Evolutionary conservation across 2,888 invertebrate genomes (phyloP).

Genomic region (Stictocephala bisonia): DNA sequence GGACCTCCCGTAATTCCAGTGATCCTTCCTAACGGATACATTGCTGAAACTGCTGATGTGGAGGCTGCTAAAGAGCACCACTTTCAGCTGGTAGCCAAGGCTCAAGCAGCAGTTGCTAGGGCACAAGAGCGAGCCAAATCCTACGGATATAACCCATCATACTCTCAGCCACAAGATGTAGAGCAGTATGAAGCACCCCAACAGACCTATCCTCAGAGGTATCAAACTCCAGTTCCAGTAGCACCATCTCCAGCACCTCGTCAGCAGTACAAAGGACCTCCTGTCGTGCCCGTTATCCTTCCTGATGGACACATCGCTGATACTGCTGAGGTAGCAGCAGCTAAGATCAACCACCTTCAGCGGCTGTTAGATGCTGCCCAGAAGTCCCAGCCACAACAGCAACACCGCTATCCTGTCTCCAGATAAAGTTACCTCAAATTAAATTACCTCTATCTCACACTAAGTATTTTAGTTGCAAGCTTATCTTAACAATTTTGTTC

Average conservation of each 20-base stretch:
- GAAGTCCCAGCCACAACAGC: constrained; percentile 19
- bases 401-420: constrained; percentile 18
- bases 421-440: no score
- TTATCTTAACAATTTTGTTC: no score
- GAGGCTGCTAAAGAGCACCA: constrained; percentile 34
- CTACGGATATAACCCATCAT: constrained; percentile 8
- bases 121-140: constrained; percentile 24
- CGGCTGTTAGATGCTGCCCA: constrained; percentile 25
- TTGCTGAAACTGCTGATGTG: constrained; percentile 34
- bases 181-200: neutral
- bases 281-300: constrained; percentile 13
- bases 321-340: constrained; percentile 65
- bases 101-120: constrained; percentile 17
- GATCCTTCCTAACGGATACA: constrained; percentile 30
- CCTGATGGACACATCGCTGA: constrained; percentile 63
- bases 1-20: constrained; percentile 25
- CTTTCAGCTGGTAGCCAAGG: constrained; percentile 22
- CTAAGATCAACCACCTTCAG: constrained; percentile 40
- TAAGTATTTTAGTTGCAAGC: no score
- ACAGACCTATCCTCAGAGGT: neutral
- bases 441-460: no score
- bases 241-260: neutral
- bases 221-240: neutral
- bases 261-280: constrained; percentile 1
- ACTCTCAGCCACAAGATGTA: neutral